Conservation (phyloP, 1,140 invertebrate species). For the Drosophila carrolli region DNA sequence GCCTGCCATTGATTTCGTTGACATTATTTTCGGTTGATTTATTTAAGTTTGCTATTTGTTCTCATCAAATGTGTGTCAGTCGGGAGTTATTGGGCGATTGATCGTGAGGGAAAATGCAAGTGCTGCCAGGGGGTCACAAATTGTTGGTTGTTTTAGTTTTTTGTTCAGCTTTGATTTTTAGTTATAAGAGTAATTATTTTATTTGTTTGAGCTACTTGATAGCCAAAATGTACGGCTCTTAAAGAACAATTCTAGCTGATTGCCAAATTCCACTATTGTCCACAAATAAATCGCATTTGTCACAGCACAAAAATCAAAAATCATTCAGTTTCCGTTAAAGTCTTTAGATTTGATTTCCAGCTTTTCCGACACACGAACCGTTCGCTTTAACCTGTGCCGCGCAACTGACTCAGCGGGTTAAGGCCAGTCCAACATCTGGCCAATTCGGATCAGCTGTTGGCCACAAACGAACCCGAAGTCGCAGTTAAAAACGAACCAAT, state of each 20-base stretch:
- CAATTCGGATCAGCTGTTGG: slow-evolving; percentile 31
- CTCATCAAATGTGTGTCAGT: slow-evolving; percentile 64
- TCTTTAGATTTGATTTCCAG: background rate
- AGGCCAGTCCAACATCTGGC: slow-evolving; percentile 23
- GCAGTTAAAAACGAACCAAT: slow-evolving; percentile 29
- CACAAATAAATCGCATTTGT: slow-evolving; percentile 37
- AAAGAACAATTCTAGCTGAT: slow-evolving; percentile 25
- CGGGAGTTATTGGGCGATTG: slow-evolving; percentile 25
- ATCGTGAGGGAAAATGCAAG: slow-evolving; percentile 42
- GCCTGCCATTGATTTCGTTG: slow-evolving; percentile 71
- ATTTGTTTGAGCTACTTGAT: background rate
- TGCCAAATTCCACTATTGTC: slow-evolving; percentile 27
- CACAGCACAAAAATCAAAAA: slow-evolving; percentile 45
- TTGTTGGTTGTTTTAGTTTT: background rate
- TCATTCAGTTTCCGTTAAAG: slow-evolving; percentile 7
- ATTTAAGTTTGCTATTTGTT: slow-evolving; percentile 55
- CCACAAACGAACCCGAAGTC: slow-evolving; percentile 26
- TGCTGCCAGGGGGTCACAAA: slow-evolving; percentile 15
- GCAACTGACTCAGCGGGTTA: slow-evolving; percentile 47
- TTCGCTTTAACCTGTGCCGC: slow-evolving; percentile 38
- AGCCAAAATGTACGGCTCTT: background rate
- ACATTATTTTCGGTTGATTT: slow-evolving; percentile 75
- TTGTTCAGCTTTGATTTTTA: background rate
- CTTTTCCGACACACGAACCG: slow-evolving; percentile 31
- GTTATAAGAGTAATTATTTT: background rate